Percentiles rank a stretch among this genome's conserved stretches.
These are phyloP conservation scores for Squalus acanthias DNA, from an alignment of 2,797 vertebrate species.

Conservation along the genomic window DNA sequence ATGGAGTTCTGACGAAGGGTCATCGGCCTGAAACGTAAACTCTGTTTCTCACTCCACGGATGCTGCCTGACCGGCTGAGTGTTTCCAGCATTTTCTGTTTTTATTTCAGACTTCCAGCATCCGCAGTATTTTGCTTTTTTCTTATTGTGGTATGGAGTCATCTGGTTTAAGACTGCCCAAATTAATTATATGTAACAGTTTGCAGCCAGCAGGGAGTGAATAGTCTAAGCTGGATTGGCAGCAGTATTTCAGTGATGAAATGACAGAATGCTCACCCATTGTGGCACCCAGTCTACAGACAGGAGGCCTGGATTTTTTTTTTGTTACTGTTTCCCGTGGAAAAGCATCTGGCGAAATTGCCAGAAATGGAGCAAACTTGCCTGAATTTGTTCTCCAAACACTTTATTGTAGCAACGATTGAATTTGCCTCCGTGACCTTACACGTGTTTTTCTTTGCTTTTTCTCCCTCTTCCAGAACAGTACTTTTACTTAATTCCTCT, in stretches of 20 bases:
- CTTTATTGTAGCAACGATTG: not conserved
- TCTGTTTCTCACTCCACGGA: too few species aligned
- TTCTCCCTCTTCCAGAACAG: slow-evolving; percentile 64
- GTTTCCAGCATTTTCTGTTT: too few species aligned
- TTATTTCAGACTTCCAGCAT: too few species aligned
- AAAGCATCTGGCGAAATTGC: not conserved
- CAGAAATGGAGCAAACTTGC: not conserved
- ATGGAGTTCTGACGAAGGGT: too few species aligned
- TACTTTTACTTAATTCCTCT: slow-evolving; percentile 77
- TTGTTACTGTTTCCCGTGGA: not conserved
- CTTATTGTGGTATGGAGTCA: not conserved
- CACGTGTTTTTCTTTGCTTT: not conserved
- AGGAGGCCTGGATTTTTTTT: too few species aligned
- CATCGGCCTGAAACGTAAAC: too few species aligned
- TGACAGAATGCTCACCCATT: not conserved
- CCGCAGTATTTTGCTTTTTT: too few species aligned
- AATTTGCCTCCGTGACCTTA: not conserved
- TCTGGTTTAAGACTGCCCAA: not conserved
- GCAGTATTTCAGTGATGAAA: not conserved
- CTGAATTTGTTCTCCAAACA: not conserved
- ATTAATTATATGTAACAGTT: not conserved
- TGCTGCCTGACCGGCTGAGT: too few species aligned
- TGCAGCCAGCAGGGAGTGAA: not conserved
- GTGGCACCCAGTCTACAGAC: not conserved
- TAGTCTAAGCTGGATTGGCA: not conserved